Base-by-base conservation (phyloP, 92 coral and sea anemone species). In the Parazoanthus atlanticus region DNA sequence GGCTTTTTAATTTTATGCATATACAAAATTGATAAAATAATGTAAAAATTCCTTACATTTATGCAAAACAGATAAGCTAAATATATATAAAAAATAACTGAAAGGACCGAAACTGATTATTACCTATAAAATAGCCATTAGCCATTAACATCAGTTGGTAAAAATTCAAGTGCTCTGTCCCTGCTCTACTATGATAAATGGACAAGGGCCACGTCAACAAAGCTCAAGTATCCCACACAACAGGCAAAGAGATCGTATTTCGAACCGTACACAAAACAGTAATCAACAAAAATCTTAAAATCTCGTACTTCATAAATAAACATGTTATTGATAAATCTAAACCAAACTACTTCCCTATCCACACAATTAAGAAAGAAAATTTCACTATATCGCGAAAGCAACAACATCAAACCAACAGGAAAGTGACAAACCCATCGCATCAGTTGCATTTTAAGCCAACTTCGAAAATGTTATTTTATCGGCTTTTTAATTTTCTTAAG, bases 391-490 rank as follows among this genome's bases (percentile, higher is more conserved):
- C 58, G 58, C 21, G 58, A 52, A 52, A 52, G 58, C 21, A 52
- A 46, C 52, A 46, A 46, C 52, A 46, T 7, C 52, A 33, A 46
- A 77, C 15, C 31, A 17, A 41, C 10, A n/a, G 12, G 34, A 46
- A 43, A 41, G 29, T 40, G 26, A 10, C 5, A 78, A 78, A 3
- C 5, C 49, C 12, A 46, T 46, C 12, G 49, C 49, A 52, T 16
- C 58, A 52, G 12, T 3, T 52, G 21, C 19, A 13, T 12, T 52
- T 2, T 8, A 52, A 52, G 19, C 17, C 69, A 25, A 19, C 69
- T 61, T 61, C 69, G 69, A 61, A 61, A 61, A 61, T 61, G 69
- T 61, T 61, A 61, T 61, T 61, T 23, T 74, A 72, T 36, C 79
- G 52, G 49, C 5, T 11, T 75, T 41, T 75, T 23, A 1, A 21